These are phyloP conservation scores for Elephantulus edwardii DNA, from an alignment of 2,113 vertebrate species.

Conservation along the genomic window DNA sequence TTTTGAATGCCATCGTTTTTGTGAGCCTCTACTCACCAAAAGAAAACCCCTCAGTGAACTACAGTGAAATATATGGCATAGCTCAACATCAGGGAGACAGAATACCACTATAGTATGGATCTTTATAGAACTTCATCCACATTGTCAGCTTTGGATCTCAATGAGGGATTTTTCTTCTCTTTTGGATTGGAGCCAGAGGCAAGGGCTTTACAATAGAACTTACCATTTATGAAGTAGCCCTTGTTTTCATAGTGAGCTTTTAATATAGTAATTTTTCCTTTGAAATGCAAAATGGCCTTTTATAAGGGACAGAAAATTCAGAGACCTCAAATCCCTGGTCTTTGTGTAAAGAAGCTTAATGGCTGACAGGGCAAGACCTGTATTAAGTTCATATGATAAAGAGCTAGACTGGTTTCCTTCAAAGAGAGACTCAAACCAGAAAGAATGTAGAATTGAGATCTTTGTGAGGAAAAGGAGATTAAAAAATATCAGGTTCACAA, in stretches of 20 bases:
- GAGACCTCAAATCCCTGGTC: conserved; percentile 6
- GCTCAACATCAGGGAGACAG: background rate
- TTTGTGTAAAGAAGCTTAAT: conserved; percentile 45
- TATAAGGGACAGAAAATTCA: background rate
- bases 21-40: background rate
- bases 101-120: background rate
- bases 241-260: background rate
- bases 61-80: background rate
- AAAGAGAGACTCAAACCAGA: background rate
- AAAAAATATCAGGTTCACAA: background rate
- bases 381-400: background rate
- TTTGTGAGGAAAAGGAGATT: background rate
- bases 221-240: background rate
- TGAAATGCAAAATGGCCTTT: conserved; percentile 54
- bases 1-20: background rate
- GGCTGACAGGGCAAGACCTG: background rate
- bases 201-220: background rate
- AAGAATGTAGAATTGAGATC: background rate
- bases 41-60: background rate
- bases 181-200: background rate
- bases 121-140: background rate
- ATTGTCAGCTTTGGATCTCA: background rate
- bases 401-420: background rate
- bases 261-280: conserved; percentile 17
- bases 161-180: background rate